These are phyloP conservation scores for Apamea sordens DNA, from an alignment of 2,888 invertebrate species.

Conservation along the genomic window DNA sequence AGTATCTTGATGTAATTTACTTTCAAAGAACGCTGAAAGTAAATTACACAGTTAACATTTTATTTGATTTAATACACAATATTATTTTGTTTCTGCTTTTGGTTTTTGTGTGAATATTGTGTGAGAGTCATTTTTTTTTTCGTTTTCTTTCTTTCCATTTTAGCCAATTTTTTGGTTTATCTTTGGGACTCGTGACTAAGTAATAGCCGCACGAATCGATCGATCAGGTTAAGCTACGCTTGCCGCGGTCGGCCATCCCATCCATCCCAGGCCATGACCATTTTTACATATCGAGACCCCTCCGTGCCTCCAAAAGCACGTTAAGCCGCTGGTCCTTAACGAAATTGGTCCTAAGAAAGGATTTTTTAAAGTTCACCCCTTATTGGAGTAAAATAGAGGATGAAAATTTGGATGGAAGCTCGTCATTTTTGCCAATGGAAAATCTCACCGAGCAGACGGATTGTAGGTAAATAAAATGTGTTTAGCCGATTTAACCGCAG, in stretches of 20 bases:
- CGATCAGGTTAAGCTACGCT: too few relatives aligned
- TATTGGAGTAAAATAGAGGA: not conserved
- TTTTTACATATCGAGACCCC: too few relatives aligned
- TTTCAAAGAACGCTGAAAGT: conserved; percentile 9
- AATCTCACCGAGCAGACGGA: not conserved
- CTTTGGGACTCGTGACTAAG: too few relatives aligned
- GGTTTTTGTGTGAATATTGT: too few relatives aligned
- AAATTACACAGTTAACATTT: not conserved
- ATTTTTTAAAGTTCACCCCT: not conserved
- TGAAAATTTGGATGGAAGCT: not conserved
- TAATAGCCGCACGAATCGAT: too few relatives aligned
- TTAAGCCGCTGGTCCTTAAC: too few relatives aligned
- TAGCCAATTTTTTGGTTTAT: not conserved
- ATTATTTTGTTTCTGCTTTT: not conserved
- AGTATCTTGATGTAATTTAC: not conserved
- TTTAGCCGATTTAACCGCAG: not conserved
- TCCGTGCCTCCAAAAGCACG: too few relatives aligned
- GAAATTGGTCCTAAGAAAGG: too few relatives aligned
- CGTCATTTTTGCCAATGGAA: not conserved
- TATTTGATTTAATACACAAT: not conserved
- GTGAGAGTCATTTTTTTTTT: not conserved
- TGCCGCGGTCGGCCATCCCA: too few relatives aligned
- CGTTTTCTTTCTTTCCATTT: not conserved
- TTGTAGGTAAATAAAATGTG: not conserved
- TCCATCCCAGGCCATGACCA: too few relatives aligned